phyloP scores from a whole-genome alignment of 2,888 invertebrate species.

The Heliconius erato region DNA sequence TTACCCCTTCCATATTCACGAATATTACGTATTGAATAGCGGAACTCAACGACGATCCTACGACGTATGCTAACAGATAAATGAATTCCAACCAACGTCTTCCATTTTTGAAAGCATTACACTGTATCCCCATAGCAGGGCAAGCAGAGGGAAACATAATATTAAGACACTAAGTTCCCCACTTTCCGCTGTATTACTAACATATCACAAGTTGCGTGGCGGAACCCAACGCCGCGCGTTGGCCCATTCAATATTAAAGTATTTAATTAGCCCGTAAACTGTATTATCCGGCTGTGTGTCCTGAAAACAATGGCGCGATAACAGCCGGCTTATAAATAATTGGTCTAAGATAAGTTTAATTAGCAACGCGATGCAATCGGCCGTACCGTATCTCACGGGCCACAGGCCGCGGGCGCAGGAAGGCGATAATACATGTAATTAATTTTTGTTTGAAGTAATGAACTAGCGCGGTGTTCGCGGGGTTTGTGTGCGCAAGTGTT shows the following conservation, averaged over 20 bases:
- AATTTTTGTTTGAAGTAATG: conserved; percentile 61
- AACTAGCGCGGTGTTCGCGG: conserved; percentile 39
- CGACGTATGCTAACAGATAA: too few species aligned
- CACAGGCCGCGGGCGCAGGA: conserved; percentile 61
- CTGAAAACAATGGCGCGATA: conserved; percentile 77
- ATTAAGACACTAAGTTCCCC: too few species aligned
- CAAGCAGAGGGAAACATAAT: too few species aligned
- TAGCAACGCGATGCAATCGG: conserved; percentile 74
- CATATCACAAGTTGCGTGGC: too few species aligned
- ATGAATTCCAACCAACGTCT: too few species aligned
- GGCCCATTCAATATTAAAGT: neutral
- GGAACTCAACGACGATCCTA: neutral
- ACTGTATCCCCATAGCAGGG: too few species aligned
- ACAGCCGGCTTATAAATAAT: conserved; percentile 80
- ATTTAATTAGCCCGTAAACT: conserved; percentile 35
- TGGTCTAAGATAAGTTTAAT: conserved; percentile 82
- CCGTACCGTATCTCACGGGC: conserved; percentile 71
- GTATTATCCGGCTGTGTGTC: conserved; percentile 58
- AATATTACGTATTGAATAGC: neutral
- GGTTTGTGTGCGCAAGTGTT: conserved; percentile 45
- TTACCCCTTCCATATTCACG: neutral
- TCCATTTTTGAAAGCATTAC: too few species aligned
- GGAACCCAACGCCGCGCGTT: neutral
- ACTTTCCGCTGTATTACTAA: too few species aligned
- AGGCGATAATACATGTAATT: conserved; percentile 58